Conservation (phyloP, 2,113 vertebrate genomes). For the Sorex araneus region DNA sequence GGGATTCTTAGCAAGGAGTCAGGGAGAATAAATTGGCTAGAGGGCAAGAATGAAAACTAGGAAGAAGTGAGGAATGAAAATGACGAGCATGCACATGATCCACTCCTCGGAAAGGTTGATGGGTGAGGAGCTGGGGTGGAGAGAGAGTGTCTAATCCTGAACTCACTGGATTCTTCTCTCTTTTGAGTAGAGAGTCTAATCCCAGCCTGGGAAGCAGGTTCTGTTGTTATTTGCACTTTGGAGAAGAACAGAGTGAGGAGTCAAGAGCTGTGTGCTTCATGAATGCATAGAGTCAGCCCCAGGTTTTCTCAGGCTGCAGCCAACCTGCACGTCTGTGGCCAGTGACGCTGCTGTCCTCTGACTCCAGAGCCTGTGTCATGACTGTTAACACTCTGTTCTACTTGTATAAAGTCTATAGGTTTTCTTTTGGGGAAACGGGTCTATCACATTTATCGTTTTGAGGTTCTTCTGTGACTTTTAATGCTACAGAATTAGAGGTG, state of each 20-base stretch:
- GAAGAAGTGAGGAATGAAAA: not conserved
- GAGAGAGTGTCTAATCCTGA: too few species aligned
- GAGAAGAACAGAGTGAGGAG: not conserved
- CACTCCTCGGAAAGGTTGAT: not conserved
- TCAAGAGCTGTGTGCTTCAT: not conserved
- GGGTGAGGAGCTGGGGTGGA: too few species aligned
- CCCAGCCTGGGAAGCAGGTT: not conserved
- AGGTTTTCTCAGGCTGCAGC: too few species aligned
- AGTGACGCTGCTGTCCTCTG: fast-evolving
- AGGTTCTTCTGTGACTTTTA: not conserved
- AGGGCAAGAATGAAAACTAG: not conserved
- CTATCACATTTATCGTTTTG: too few species aligned
- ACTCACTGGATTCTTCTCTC: too few species aligned
- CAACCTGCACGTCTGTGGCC: too few species aligned
- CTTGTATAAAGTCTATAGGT: not conserved
- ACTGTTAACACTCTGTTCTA: not conserved
- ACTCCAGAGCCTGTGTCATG: not conserved
- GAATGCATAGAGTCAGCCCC: too few species aligned
- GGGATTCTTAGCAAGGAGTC: not conserved
- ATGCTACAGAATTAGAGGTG: not conserved
- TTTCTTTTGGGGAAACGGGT: too few species aligned
- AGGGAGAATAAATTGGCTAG: not conserved
- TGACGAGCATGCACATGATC: not conserved
- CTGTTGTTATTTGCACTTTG: not conserved
- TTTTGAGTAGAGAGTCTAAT: too few species aligned